Percentiles rank a stretch among this genome's conserved stretches.
These are phyloP conservation scores for Chelonoidis abingdonii DNA, from an alignment of 2,113 vertebrate genomes.

Conservation along the genomic window DNA sequence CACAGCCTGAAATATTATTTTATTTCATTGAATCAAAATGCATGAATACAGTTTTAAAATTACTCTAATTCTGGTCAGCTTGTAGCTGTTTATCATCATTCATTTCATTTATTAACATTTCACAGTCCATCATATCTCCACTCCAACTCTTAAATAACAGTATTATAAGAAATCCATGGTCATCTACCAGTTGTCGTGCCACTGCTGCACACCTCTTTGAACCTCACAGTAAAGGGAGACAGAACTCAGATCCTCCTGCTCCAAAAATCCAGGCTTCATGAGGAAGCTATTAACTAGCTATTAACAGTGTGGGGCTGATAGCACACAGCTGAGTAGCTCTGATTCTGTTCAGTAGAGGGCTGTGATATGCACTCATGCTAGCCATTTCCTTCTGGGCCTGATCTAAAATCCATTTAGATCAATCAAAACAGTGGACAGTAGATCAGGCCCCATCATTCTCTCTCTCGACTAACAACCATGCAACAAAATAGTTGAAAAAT, in stretches of 20 bases:
- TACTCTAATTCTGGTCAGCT: not conserved
- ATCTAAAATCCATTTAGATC: not conserved
- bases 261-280: not conserved
- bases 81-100: not conserved
- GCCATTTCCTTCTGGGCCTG: not conserved
- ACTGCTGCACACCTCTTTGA: not conserved
- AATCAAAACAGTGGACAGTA: not conserved
- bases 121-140: not conserved
- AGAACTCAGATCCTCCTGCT: not conserved
- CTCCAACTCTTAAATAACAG: not conserved
- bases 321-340: not conserved
- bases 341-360: not conserved
- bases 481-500: not conserved
- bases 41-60: not conserved
- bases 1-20: accelerated
- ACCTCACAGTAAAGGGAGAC: not conserved
- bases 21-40: accelerated
- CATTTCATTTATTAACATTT: not conserved
- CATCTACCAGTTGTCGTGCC: accelerated
- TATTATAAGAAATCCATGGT: not conserved
- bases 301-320: not conserved
- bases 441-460: not conserved
- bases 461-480: not conserved
- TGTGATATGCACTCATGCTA: not conserved
- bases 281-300: accelerated